A percentile compares a stretch with the other conserved stretches of the same genome.
phyloP scores from a whole-genome alignment of 2,113 vertebrate genomes.

The Hepsetus odoe region DNA sequence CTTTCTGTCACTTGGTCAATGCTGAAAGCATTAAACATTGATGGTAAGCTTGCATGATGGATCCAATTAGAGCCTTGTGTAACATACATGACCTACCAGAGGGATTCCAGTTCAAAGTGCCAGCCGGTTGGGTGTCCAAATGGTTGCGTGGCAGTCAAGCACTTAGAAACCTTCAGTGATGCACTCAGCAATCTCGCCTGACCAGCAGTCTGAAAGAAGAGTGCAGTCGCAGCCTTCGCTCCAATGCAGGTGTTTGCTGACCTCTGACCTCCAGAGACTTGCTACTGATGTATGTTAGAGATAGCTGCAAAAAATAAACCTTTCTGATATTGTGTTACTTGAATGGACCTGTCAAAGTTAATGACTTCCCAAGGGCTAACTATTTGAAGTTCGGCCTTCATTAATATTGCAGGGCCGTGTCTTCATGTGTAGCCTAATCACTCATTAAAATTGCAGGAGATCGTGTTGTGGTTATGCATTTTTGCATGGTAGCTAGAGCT shows the following conservation, averaged over 20 bases:
- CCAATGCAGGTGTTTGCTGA: background rate
- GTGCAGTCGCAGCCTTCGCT: background rate
- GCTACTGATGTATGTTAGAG: background rate
- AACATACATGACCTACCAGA: background rate
- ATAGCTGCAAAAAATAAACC: background rate
- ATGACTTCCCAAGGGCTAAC: conserved; percentile 41
- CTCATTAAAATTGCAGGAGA: conserved; percentile 51
- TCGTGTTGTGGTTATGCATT: conserved; percentile 13
- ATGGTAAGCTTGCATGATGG: background rate
- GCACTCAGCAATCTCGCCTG: conserved; percentile 20
- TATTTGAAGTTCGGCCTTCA: conserved; percentile 32
- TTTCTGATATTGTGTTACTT: conserved; percentile 15
- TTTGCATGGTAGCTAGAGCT: background rate
- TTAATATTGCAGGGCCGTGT: conserved; percentile 42
- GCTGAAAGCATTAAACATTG: background rate
- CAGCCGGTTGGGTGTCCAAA: background rate
- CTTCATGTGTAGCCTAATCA: conserved; percentile 41
- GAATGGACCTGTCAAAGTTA: conserved; percentile 36
- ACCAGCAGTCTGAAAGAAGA: background rate
- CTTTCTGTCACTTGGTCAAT: background rate
- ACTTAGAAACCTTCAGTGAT: conserved; percentile 26
- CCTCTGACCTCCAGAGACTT: background rate
- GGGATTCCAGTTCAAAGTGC: background rate
- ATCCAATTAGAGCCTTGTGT: background rate
- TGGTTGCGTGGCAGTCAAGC: conserved; percentile 12